Conservation (phyloP, 2,113 vertebrate species). For the Solea solea region DNA sequence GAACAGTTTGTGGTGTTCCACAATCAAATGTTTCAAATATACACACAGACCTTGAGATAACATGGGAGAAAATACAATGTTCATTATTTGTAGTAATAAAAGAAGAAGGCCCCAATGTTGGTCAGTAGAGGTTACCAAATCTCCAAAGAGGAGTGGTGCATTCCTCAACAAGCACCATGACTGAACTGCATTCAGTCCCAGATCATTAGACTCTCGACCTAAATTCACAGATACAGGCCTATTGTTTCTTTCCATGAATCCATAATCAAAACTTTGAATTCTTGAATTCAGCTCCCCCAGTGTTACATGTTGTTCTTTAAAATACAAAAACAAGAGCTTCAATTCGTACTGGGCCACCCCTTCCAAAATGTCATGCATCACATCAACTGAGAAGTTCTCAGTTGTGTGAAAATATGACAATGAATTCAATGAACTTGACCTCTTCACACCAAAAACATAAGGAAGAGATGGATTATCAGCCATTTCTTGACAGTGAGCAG, state of each 20-base stretch:
- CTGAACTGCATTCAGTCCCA: neutral
- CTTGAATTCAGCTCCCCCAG: neutral
- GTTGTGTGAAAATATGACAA: constrained; percentile 35
- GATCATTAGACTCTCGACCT: too few relatives aligned
- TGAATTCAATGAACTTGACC: constrained; percentile 32
- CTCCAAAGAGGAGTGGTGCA: neutral
- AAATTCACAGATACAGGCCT: too few relatives aligned
- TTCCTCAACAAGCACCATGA: constrained; percentile 12
- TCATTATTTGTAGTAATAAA: constrained; percentile 6
- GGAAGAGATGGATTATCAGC: constrained; percentile 29
- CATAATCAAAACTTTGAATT: neutral
- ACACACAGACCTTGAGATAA: constrained; percentile 19
- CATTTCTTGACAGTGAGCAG: constrained; percentile 28
- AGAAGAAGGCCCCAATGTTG: constrained; percentile 12
- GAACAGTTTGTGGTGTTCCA: constrained; percentile 24
- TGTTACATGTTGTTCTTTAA: neutral
- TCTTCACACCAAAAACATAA: constrained; percentile 43
- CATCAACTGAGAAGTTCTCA: constrained; percentile 42
- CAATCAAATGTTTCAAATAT: constrained; percentile 19
- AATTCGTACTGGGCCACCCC: constrained; percentile 40
- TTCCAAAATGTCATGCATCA: constrained; percentile 55
- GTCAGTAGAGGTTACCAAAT: constrained; percentile 7
- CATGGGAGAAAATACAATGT: constrained; percentile 11
- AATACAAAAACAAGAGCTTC: constrained; percentile 8
- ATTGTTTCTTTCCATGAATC: too few relatives aligned